A percentile compares a stretch with the other conserved stretches of the same genome.
phyloP scores from a whole-genome alignment of 1,140 invertebrate species.

The Matsumurasca onukii region DNA sequence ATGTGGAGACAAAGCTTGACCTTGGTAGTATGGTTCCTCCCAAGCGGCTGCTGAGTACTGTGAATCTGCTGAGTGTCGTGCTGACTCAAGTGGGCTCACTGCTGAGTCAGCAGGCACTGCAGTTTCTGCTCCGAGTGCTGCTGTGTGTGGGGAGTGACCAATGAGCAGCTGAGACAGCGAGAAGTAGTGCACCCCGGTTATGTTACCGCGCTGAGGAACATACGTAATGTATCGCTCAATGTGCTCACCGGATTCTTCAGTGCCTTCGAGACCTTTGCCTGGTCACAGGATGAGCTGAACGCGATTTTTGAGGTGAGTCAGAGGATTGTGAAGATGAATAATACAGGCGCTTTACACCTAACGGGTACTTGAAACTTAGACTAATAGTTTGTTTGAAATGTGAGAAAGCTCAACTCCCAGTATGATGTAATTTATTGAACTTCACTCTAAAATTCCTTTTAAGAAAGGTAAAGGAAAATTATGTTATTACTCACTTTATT shows the following conservation, averaged over 20 bases:
- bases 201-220: constrained; percentile 63
- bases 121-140: constrained; percentile 46
- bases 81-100: constrained; percentile 83
- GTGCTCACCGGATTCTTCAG: constrained; percentile 73
- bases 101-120: constrained; percentile 63
- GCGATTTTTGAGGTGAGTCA: constrained; percentile 62
- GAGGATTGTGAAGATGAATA: too few relatives aligned
- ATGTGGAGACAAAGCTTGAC: constrained; percentile 54
- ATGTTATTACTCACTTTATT: constrained; percentile 1
- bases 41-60: constrained; percentile 69
- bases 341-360: too few relatives aligned
- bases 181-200: constrained; percentile 62
- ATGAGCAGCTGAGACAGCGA: constrained; percentile 57
- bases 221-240: constrained; percentile 60
- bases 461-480: too few relatives aligned
- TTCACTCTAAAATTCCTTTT: too few relatives aligned
- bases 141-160: constrained; percentile 65
- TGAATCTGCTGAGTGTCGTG: constrained; percentile 76
- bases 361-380: too few relatives aligned
- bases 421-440: too few relatives aligned
- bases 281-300: constrained; percentile 68
- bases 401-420: too few relatives aligned
- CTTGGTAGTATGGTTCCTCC: constrained; percentile 64
- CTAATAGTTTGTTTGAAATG: too few relatives aligned
- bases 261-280: constrained; percentile 75